Base-by-base conservation (phyloP, 2,113 vertebrate genomes). In the Crocuta crocuta region DNA sequence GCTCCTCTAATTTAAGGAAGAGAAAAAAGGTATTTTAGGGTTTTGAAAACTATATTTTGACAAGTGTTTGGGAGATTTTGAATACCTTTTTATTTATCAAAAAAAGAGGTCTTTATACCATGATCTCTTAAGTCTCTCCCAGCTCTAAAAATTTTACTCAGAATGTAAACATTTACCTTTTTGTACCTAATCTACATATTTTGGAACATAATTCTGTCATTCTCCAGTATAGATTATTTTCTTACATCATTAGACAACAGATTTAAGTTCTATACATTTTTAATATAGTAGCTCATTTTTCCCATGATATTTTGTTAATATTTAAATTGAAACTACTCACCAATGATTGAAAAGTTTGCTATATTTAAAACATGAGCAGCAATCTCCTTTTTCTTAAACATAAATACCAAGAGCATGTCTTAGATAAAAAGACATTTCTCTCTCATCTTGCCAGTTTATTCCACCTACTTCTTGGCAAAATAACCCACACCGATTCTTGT, bases 131-230 rank as follows among this genome's bases (percentile, higher is more conserved):
- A 83, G 24, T 96, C 26, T 68, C 16, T 87, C 50, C 24, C 76
- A 70, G 12, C 39, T 96, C n/a, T 83, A 93, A 90, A 96, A 39
- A 39, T 84, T 88, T 92, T 76, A 80, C 5, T 48, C 58, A 71
- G 43, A 7, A 3, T 63, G 7, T 35, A 71, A 53, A 48, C 8
- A 76, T 61, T 79, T 70, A 63, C 17, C 12, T 83, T 68, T 79
- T 79, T 33, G 10, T 78, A 48, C 3, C 24, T 58, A 95, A 92
- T 61, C 39, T 61, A 61, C 1, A 48, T 83, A 74, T 83, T 13
- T 87, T 76, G 31, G 26, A 61, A 35, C 89, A 82, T 16, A 85
- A 92, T 81, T 81, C 78, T 80, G 4, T 58, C 79, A 81, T 74
- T 83, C 53, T 71, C 23, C 5, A 92, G 9, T 28, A 28, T 5